Base-by-base conservation (phyloP, 2,888 invertebrate species). In the Bellardia bayeri region DNA sequence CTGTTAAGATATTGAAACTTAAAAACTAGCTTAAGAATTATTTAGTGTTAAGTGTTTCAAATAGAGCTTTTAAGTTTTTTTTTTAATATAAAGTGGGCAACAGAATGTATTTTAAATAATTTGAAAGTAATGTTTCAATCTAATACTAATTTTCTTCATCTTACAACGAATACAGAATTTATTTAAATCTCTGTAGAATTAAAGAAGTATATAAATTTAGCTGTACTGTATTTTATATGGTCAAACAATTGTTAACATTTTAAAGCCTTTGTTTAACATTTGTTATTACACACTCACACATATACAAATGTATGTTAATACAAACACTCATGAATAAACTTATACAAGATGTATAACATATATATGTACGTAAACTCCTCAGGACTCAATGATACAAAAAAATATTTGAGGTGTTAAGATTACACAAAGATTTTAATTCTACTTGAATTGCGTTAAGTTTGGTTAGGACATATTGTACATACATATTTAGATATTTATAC, bases 191-290 rank as follows among this genome's bases (percentile, higher is more conserved):
- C 14, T 14, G 14, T 51, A 14, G 51, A 51, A 14, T 51, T 51
- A 13, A 14, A 51, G 11, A n/a, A 3, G 9, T 14, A 51, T 11
- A 51, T 4, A 51, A 51, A 51, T 51, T 51, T 51, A 51, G 51
- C 23, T 66, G 45, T 13, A 23, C 49, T 33, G 33, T 64, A 16
- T 33, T 82, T 49, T 16, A 64, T 66, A n/a, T 66, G 66, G 23
- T 40, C 58, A 66, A 45, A 69, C 64, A 83, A 71, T 83, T 83
- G 86, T 83, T 83, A 87, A 83, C 80, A 80, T 76, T 76, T 87
- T 87, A 87, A 87, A 87, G 51, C 76, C 76, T 63, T 87, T 83
- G 83, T 76, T 72, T 42, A 76, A 80, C 71, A 83, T 61, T 58
- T 87, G 63, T 72, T 71, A 75, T 76, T 37, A 78, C 51, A 74